Evolutionary conservation across 2,888 invertebrate species (phyloP).

Genomic region (Chrysolina haemoptera): DNA sequence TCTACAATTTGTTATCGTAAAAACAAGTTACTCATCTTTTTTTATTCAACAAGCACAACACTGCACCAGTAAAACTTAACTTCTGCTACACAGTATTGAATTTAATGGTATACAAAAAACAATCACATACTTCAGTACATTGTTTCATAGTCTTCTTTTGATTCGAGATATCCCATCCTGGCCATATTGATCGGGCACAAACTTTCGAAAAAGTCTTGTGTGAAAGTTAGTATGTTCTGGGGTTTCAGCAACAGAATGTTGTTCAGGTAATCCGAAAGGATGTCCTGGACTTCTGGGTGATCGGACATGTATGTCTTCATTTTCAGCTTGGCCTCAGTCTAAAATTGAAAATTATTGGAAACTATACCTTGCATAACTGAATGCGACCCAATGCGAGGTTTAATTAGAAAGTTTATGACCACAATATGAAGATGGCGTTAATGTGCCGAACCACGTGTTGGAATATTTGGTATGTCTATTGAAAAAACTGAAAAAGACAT

Average conservation of each 20-base stretch:
- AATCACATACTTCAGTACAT: background rate
- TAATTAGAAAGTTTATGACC: no score
- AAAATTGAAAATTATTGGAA: slow-evolving; percentile 41
- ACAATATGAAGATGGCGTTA: no score
- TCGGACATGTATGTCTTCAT: slow-evolving; percentile 74
- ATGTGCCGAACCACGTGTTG: no score
- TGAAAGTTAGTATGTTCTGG: slow-evolving; percentile 73
- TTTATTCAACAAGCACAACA: no score
- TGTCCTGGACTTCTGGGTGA: slow-evolving; percentile 73
- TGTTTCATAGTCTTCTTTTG: background rate
- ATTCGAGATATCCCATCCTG: slow-evolving; percentile 47
- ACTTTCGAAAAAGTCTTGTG: slow-evolving; percentile 72
- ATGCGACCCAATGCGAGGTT: no score
- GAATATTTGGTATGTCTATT: no score
- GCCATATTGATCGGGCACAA: slow-evolving; percentile 71
- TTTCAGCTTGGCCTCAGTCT: slow-evolving; percentile 71
- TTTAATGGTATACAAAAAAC: no score
- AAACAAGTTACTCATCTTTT: no score
- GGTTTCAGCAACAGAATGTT: slow-evolving; percentile 74
- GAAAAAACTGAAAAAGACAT: no score
- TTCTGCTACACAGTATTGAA: no score
- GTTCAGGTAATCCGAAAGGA: slow-evolving; percentile 76
- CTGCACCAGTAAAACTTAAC: no score
- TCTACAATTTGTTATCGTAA: no score
- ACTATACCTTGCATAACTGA: background rate